phyloP scores from a whole-genome alignment of 2,888 invertebrate genomes.

The Rotaria magnacalcarata region DNA sequence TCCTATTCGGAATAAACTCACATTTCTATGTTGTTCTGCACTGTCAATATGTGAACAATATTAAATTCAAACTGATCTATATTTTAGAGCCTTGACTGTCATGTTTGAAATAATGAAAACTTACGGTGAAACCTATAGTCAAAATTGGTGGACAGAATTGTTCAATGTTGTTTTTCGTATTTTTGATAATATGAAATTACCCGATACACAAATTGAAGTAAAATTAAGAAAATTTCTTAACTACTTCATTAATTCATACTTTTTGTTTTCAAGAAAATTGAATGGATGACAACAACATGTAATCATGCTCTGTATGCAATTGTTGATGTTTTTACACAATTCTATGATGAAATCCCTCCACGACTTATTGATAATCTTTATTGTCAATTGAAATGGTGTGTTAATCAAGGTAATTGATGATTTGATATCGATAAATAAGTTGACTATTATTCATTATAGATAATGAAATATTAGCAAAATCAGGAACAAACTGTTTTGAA shows the following conservation, averaged over 20 bases:
- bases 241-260: too few species aligned
- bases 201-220: constrained; percentile 82
- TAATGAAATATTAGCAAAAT: constrained; percentile 83
- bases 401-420: constrained; percentile 62
- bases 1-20: too few species aligned
- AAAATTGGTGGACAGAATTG: constrained; percentile 97
- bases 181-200: constrained; percentile 97
- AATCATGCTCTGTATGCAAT: constrained; percentile 97
- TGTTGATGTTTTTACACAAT: constrained; percentile 96
- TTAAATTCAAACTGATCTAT: not conserved
- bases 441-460: constrained; percentile 59
- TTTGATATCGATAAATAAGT: not conserved
- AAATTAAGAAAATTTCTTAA: not conserved
- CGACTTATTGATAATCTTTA: constrained; percentile 84
- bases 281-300: constrained; percentile 99
- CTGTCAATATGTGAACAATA: too few species aligned
- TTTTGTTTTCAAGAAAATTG: constrained; percentile 70
- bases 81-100: constrained; percentile 63
- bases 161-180: constrained; percentile 91
- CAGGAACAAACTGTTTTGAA: constrained; percentile 89
- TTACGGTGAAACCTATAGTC: constrained; percentile 83
- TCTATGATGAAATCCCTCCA: constrained; percentile 84
- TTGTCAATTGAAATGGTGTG: constrained; percentile 84
- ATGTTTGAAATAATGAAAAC: constrained; percentile 98
- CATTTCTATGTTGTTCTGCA: too few species aligned